phyloP scores from a whole-genome alignment of 2,888 invertebrate genomes.

The Notodonta dromedarius region DNA sequence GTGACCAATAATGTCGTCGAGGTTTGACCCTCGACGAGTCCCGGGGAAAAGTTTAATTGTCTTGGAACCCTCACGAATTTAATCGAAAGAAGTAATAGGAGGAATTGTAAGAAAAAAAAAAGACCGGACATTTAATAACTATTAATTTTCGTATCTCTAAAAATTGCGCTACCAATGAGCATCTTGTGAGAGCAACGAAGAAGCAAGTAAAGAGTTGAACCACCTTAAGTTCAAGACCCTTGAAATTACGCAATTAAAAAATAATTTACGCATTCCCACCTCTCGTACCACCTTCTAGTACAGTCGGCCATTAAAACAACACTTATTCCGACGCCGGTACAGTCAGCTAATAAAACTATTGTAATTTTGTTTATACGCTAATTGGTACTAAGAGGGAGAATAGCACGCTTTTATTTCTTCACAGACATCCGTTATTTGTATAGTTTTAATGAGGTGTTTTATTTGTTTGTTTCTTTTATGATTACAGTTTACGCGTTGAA shows the following conservation, averaged over 20 bases:
- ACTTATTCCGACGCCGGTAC: background rate
- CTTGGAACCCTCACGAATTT: no score
- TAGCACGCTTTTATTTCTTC: slow-evolving; percentile 15
- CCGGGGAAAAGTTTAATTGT: no score
- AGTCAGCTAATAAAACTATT: slow-evolving; percentile 20
- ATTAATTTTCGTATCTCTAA: no score
- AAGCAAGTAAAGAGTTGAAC: background rate
- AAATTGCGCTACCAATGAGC: no score
- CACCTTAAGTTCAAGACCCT: background rate
- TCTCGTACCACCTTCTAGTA: background rate
- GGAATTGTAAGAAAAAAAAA: no score
- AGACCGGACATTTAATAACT: no score
- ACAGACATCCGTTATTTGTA: slow-evolving; percentile 12
- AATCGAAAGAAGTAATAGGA: no score
- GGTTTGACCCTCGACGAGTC: no score
- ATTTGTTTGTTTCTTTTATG: slow-evolving; percentile 19
- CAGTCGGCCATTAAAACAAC: slow-evolving; percentile 1
- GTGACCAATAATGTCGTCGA: no score
- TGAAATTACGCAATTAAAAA: background rate
- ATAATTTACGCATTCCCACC: slow-evolving; percentile 1
- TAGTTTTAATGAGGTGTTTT: slow-evolving; percentile 14
- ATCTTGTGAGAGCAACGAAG: no score
- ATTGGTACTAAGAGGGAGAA: slow-evolving; percentile 19
- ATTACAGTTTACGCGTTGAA: background rate
- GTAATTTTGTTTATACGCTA: slow-evolving; percentile 25